Base-by-base conservation (phyloP, 35 echinoderm and acorn worm species). In the Stichopus chloronotus region DNA sequence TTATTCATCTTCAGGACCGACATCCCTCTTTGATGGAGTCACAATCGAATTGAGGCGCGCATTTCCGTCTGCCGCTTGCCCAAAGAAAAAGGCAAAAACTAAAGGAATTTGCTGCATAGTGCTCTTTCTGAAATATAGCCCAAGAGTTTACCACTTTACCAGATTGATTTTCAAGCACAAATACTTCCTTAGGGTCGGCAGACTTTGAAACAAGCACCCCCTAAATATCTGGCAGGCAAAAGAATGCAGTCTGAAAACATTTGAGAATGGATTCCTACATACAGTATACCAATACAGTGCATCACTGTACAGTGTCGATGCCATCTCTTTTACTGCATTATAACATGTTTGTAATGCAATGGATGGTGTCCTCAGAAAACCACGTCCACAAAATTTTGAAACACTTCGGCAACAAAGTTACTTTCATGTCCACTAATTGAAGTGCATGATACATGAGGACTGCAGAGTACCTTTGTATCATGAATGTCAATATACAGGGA, bases 161-260 rank as follows among this genome's bases (percentile, higher is more conserved):
- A 85, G 82, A 85, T 85, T 58, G 55, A 85, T 85, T 85, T 85
- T 85, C 82, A 85, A 85, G 82, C 82, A 56, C 17, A 85, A 85
- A 85, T 85, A 85, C 54, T 22, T 58, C 82, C 82, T 58, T 22
- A 53, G 82, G 82, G 82, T n/a, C 23, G n/a, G 55, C 55, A 85
- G 55, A 74, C 53, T 85, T 83, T 58, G 82, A 85, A 85, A 85
- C 58, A 58, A 58, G 30, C 20, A 85, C 82, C 56, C 82, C 82
- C 55, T 85, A 56, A 85, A 85, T 9, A 85, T 85, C 58, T 85
- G 55, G 82, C 54, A 59, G 24, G 82, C 82, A 55, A 43, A 43
- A 85, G 82, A 85, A 85, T 58, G 58, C 56, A 52, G 14, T 8
- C 69, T 85, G 82, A 56, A 53, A 85, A 85, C 82, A 85, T 85